Base-by-base conservation (phyloP, 2,888 invertebrate genomes). In the Eurytoma adleriae region DNA sequence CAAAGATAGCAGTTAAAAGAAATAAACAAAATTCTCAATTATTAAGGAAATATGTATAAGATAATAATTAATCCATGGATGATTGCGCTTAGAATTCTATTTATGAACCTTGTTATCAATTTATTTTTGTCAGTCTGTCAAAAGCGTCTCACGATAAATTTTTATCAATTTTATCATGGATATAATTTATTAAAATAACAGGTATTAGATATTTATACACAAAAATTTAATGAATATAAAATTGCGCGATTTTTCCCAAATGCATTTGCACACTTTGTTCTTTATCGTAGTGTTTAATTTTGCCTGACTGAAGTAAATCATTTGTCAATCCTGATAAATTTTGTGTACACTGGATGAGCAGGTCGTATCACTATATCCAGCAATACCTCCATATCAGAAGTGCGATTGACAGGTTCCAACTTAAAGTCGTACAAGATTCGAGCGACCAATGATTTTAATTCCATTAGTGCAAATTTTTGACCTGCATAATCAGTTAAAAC, bases 391-490 rank as follows among this genome's bases (percentile, higher is more conserved):
- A 87, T 61, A 27, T 87, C 84, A 10, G 83, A 82, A 0, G 86
- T 82, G 14, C 81, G 77, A 48, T 86, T 86, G 1, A 88, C 75
- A 4, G 89, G 84, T 54, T 88, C 87, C 24, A 89, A 74, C 24
- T 85, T 73, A 80, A 88, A 89, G 75, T 86, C 85, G 50, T 84
- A 78, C 59, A 89, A 69, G 7, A 89, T 67, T 12, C 82, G 78
- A 0, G 83, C 84, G 1, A 88, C 56, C n/a, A 86, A 48, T 13
- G 84, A 56, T 77, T 89, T 89, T 4, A 89, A 20, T 76, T 89
- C 88, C 18, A 88, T 69, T 84, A 88, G 84, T 0, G 87, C 88
- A 62, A 86, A 86, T 40, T 84, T 85, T 83, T 86, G 86, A 67
- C 86, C 85, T 85, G 18, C 7, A 71, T 24, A 14, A 24, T 57